Base-by-base conservation (phyloP, 2,888 invertebrate genomes). In the Cecidostiba fungosa region DNA sequence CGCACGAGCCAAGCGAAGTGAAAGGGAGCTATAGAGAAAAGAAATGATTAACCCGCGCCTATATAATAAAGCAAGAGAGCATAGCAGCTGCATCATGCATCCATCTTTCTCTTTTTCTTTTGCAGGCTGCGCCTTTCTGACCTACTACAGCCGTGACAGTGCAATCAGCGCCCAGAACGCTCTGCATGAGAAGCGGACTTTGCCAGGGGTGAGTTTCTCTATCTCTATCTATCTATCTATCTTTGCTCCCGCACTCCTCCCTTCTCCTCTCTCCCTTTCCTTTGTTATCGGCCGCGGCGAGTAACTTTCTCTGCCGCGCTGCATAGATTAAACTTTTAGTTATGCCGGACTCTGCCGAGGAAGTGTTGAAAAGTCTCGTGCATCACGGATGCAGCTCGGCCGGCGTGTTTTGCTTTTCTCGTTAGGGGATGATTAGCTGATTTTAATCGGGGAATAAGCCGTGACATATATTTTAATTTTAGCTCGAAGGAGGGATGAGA, bases 61-160 rank as follows among this genome's bases (percentile, higher is more conserved):
- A 32, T 43, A 32, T 82, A 82, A 81, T 84, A 74, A 84, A 84
- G 77, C 59, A 2, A 59, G 19, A 59, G 1, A 23, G n/a, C 36
- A 36, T 36, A 43, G n/a, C 1, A 50, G 23, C n/a, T 23, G 54
- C 54, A 82, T 69, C 29, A 82, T n/a, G 14, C 39, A 29, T 59
- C 36, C 19, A 19, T 77, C 39, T 82, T 83, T 70, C 77, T 82
- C 70, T 77, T 70, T 83, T 74, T 85, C 43, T 91, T 93, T 96
- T 95, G 36, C 96, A 98, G 98, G 98, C 94, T 99, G 99, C 96
- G 99, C 99, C 94, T 99, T 99, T 95, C 96, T 99, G 94, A 99
- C 99, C 92, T 99, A 98, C 96, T 98, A 98, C 95, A 97, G 96
- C 94, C 97, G 98, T 94, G 99, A 99, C 94, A 98, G 98, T 95